These are phyloP conservation scores for Silurus asotus DNA, from an alignment of 2,113 vertebrate species.

Conservation along the genomic window DNA sequence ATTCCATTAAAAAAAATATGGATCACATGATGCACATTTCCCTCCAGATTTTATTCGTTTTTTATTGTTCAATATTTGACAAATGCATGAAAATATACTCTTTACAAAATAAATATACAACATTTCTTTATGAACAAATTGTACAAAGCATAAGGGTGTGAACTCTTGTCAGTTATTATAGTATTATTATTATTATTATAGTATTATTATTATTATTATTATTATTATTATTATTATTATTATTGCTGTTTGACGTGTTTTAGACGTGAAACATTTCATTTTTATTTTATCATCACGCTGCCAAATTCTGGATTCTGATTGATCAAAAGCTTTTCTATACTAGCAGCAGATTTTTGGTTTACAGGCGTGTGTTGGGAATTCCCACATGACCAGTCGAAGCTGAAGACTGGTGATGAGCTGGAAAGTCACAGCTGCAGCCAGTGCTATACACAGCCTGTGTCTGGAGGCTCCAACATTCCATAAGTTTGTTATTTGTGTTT, in stretches of 20 bases:
- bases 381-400: not conserved
- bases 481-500: too few relatives aligned
- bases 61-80: slow-evolving; percentile 66
- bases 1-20: not conserved
- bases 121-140: slow-evolving; percentile 93
- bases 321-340: not conserved
- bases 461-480: too few relatives aligned
- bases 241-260: slow-evolving; percentile 37
- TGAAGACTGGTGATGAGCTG: too few relatives aligned
- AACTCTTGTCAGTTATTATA: slow-evolving; percentile 46
- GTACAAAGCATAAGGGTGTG: slow-evolving; percentile 81
- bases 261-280: not conserved
- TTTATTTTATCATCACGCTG: not conserved
- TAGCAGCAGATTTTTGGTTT: not conserved
- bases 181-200: slow-evolving; percentile 60
- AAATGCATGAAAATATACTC: slow-evolving; percentile 89
- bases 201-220: slow-evolving; percentile 51
- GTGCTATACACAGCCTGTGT: too few relatives aligned
- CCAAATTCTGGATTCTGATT: not conserved
- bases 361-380: not conserved
- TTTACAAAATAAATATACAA: slow-evolving; percentile 95
- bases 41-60: not conserved
- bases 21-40: not conserved
- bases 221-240: slow-evolving; percentile 1
- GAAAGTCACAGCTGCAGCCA: too few relatives aligned